Conservation (phyloP, 2,797 vertebrate genomes). For the Carapus acus region DNA sequence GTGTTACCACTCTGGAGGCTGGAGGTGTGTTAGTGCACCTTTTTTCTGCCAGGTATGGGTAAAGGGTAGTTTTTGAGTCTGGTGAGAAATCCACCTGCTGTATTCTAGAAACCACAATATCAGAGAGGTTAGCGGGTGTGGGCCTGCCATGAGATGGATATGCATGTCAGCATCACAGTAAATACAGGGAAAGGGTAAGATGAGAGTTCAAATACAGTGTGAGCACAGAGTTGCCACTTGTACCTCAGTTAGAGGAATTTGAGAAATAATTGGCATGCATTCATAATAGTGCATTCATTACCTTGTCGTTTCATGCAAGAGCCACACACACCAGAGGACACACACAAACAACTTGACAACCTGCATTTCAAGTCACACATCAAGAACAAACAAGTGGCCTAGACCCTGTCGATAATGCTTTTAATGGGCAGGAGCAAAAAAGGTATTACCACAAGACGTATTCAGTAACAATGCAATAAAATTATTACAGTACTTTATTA, state of each 20-base stretch:
- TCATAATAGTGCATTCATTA: neutral
- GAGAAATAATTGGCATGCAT: neutral
- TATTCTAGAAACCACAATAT: conserved; percentile 82
- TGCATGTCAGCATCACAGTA: conserved; percentile 21
- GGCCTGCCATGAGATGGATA: neutral
- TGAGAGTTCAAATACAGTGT: conserved; percentile 8
- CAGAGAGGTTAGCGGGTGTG: conserved; percentile 61
- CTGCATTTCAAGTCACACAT: neutral
- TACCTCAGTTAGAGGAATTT: neutral
- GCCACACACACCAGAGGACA: no score
- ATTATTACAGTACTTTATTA: no score
- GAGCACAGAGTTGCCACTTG: neutral
- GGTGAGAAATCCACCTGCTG: conserved; percentile 78
- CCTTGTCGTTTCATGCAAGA: neutral
- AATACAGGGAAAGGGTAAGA: conserved; percentile 8
- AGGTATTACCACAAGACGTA: neutral
- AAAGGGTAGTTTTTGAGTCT: conserved; percentile 83
- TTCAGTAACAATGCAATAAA: neutral
- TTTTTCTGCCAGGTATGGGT: conserved; percentile 78
- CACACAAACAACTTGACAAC: neutral
- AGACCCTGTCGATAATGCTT: no score
- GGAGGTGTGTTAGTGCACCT: conserved; percentile 76
- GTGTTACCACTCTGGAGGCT: conserved; percentile 33
- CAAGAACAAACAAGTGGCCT: no score
- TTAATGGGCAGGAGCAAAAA: no score